These are phyloP conservation scores for Adrianichthys oophorus DNA, from an alignment of 2,797 vertebrate genomes.

Conservation along the genomic window DNA sequence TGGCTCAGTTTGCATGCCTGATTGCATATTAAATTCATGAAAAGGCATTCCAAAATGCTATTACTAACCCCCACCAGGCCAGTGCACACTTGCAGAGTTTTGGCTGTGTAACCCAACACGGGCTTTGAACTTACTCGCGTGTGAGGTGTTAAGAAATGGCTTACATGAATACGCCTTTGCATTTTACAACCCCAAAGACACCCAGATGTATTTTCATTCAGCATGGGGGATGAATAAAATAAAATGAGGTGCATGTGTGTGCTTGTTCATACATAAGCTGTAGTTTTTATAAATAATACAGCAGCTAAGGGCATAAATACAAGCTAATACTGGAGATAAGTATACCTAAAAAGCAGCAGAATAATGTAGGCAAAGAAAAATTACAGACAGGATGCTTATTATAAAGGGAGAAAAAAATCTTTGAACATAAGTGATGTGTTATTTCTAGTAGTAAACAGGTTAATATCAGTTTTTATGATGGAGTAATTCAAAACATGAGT, in stretches of 20 bases:
- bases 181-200: slow-evolving; percentile 28
- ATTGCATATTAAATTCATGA: slow-evolving; percentile 73
- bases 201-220: slow-evolving; percentile 34
- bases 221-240: slow-evolving; percentile 16
- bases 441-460: too few species aligned
- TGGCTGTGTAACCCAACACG: slow-evolving; percentile 38
- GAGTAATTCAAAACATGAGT: too few species aligned
- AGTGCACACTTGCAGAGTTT: neutral
- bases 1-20: slow-evolving; percentile 58
- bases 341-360: slow-evolving; percentile 15
- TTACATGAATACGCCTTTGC: slow-evolving; percentile 39
- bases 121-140: slow-evolving; percentile 50
- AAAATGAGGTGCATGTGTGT: slow-evolving; percentile 20
- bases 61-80: slow-evolving; percentile 32
- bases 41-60: slow-evolving; percentile 50
- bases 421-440: too few species aligned
- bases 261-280: neutral
- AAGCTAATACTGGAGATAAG: slow-evolving; percentile 16
- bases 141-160: slow-evolving; percentile 25
- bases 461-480: too few species aligned
- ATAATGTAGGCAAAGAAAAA: neutral
- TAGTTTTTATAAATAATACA: slow-evolving; percentile 59
- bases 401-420: too few species aligned
- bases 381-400: neutral
- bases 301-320: slow-evolving; percentile 29